Evolutionary conservation across 2,797 vertebrate genomes (phyloP).

Genomic region (Mallotus villosus): DNA sequence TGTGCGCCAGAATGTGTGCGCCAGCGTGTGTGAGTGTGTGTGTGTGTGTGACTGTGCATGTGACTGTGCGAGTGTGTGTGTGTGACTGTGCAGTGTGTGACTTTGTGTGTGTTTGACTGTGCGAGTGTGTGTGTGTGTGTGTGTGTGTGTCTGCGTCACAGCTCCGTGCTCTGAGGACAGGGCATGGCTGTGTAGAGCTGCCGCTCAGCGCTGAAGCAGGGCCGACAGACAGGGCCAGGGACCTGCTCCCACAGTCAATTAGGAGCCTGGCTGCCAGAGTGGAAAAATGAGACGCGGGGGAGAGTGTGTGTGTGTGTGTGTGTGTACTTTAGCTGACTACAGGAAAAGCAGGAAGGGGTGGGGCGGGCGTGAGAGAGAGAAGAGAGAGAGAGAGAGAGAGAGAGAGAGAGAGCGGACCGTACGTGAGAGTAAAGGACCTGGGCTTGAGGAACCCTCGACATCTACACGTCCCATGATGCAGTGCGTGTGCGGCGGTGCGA

Average conservation of each 20-base stretch:
- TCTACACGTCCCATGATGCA: neutral
- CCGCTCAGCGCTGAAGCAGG: slow-evolving; percentile 1
- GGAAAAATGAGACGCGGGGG: neutral
- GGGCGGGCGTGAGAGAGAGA: neutral
- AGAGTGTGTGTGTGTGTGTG: neutral
- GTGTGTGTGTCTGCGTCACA: slow-evolving; percentile 4
- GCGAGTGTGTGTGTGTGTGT: neutral
- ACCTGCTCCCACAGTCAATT: neutral
- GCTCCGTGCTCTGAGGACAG: neutral
- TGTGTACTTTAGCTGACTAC: neutral
- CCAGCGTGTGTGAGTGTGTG: neutral
- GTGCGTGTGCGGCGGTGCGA: neutral
- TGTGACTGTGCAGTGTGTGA: neutral
- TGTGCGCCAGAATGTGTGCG: too few relatives aligned
- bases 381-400: too few relatives aligned
- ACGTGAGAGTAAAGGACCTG: neutral
- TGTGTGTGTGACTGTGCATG: neutral
- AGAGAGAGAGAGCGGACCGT: neutral
- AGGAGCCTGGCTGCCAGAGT: neutral
- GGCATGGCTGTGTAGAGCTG: neutral
- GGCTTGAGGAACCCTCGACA: neutral
- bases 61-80: neutral
- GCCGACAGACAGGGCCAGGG: slow-evolving; percentile 5
- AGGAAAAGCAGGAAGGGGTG: neutral
- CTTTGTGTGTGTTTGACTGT: neutral